These are phyloP conservation scores for Epirrhoe tristata DNA, from an alignment of 2,888 invertebrate genomes.

Conservation along the genomic window DNA sequence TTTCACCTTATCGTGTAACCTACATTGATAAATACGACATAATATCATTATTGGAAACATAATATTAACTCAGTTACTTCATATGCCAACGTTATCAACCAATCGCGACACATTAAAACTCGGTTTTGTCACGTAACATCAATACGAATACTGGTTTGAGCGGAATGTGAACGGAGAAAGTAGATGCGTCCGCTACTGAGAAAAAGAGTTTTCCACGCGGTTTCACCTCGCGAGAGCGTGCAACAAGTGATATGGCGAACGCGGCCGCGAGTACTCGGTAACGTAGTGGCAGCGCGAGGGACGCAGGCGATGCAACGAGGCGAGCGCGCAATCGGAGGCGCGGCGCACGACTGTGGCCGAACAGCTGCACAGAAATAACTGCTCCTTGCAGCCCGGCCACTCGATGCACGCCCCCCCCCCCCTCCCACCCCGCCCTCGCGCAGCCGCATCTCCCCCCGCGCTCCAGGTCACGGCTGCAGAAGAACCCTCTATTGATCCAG, in stretches of 20 bases:
- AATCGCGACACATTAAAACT: slow-evolving; percentile 57
- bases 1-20: slow-evolving; percentile 48
- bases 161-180: slow-evolving; percentile 83
- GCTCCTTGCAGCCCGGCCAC: slow-evolving; percentile 81
- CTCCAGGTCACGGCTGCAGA: slow-evolving; percentile 80
- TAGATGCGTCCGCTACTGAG: slow-evolving; percentile 78
- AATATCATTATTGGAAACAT: slow-evolving; percentile 39
- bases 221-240: slow-evolving; percentile 77
- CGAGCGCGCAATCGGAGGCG: slow-evolving; percentile 76
- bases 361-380: slow-evolving; percentile 84
- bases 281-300: slow-evolving; percentile 53
- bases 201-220: slow-evolving; percentile 82
- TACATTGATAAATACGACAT: slow-evolving; percentile 48
- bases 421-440: slow-evolving; percentile 46
- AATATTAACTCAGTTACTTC: slow-evolving; percentile 48
- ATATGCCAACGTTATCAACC: slow-evolving; percentile 53
- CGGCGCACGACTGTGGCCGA: slow-evolving; percentile 73
- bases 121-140: slow-evolving; percentile 61
- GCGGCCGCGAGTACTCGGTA: slow-evolving; percentile 41
- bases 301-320: slow-evolving; percentile 57
- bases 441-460: slow-evolving; percentile 45
- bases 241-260: slow-evolving; percentile 68
- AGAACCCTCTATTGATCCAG: slow-evolving; percentile 75
- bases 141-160: slow-evolving; percentile 32
- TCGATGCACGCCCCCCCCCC: slow-evolving; percentile 68